These are phyloP conservation scores for Liparis tanakae DNA, from an alignment of 2,797 vertebrate species.

Conservation along the genomic window DNA sequence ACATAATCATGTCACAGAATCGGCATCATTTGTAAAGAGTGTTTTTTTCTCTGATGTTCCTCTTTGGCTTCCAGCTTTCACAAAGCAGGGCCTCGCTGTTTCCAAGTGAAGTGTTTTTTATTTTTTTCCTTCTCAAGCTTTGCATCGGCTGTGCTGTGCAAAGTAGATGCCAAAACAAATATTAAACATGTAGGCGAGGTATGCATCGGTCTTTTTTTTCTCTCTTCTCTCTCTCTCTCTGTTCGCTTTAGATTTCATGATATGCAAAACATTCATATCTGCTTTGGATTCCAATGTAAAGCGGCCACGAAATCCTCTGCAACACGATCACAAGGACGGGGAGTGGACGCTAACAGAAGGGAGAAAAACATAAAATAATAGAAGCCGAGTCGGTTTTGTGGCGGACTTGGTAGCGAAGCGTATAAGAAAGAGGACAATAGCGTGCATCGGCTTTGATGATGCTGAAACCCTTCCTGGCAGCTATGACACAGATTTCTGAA, in stretches of 20 bases:
- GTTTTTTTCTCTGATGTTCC: background rate
- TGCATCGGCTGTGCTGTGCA: constrained; percentile 7
- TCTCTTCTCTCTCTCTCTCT: fast-evolving
- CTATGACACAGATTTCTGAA: constrained; percentile 46
- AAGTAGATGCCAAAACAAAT: background rate
- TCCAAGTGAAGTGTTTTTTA: background rate
- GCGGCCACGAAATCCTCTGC: background rate
- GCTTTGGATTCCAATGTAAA: background rate
- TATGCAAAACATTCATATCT: background rate
- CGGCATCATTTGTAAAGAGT: constrained; percentile 33
- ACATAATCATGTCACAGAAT: constrained; percentile 39
- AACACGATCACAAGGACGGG: background rate
- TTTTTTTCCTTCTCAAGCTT: constrained; percentile 11
- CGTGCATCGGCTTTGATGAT: constrained; percentile 48
- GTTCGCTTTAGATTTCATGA: background rate
- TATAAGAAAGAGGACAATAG: constrained; percentile 43
- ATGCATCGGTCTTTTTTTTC: fast-evolving
- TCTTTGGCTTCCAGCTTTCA: constrained; percentile 13
- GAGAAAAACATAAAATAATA: background rate
- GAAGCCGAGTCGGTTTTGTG: constrained; percentile 4
- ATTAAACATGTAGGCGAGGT: background rate
- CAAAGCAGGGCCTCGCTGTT: background rate
- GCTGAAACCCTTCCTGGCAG: constrained; percentile 45
- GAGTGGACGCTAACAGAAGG: constrained; percentile 3
- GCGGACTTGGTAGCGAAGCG: constrained; percentile 25